Percentiles rank a stretch among this genome's conserved stretches.
phyloP scores from a whole-genome alignment of 1,140 invertebrate genomes.

The Drosophila kanapiae region DNA sequence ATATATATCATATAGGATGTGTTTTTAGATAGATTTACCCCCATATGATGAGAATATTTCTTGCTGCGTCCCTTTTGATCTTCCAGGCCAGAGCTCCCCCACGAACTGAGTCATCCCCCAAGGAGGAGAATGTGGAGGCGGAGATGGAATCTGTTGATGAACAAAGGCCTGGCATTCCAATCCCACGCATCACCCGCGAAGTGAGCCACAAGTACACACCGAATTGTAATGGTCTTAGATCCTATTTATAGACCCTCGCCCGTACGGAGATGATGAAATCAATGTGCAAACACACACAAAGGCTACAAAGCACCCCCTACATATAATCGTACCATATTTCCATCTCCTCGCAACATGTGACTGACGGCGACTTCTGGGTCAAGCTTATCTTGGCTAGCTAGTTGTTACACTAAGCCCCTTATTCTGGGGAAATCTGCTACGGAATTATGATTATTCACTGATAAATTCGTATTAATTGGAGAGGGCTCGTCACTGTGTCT shows the following conservation, averaged over 20 bases:
- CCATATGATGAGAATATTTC: too few relatives aligned
- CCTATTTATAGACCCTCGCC: slow-evolving; percentile 35
- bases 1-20: not conserved
- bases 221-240: slow-evolving; percentile 27
- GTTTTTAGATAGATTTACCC: not conserved
- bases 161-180: slow-evolving; percentile 67
- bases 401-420: slow-evolving; percentile 30
- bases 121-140: slow-evolving; percentile 20
- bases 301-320: not conserved
- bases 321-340: not conserved
- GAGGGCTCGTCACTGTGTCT: slow-evolving; percentile 8
- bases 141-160: slow-evolving; percentile 28
- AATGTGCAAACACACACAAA: slow-evolving; percentile 11
- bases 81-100: slow-evolving; percentile 26
- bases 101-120: slow-evolving; percentile 54
- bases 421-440: slow-evolving; percentile 40
- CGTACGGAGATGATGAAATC: slow-evolving; percentile 34
- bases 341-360: slow-evolving; percentile 2
- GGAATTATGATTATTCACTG: slow-evolving; percentile 33
- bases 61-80: not conserved
- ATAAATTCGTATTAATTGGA: slow-evolving; percentile 39
- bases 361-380: slow-evolving; percentile 16
- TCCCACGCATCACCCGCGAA: slow-evolving; percentile 60
- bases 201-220: slow-evolving; percentile 14
- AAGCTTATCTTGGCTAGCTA: slow-evolving; percentile 9